Conservation (phyloP, 2,888 invertebrate species). For the Pantelozetes paolii region DNA sequence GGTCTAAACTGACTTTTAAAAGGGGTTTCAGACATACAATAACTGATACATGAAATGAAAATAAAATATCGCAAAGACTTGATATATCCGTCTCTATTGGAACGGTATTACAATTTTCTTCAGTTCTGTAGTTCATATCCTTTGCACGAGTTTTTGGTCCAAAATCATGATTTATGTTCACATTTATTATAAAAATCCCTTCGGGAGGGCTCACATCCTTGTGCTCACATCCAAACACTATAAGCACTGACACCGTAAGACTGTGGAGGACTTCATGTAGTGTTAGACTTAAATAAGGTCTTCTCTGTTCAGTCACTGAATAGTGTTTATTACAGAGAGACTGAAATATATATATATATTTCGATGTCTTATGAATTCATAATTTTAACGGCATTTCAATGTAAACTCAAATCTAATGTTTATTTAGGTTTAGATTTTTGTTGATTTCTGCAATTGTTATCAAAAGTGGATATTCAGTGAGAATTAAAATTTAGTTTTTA, state of each 20-base stretch:
- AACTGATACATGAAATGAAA: constrained; percentile 11
- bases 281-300: not conserved
- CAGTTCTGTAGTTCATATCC: constrained; percentile 8
- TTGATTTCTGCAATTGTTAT: too few species aligned
- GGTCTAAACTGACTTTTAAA: not conserved
- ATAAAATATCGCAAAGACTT: constrained; percentile 26
- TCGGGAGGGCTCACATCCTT: constrained; percentile 12
- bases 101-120: constrained; percentile 30
- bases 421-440: too few species aligned
- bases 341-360: not conserved
- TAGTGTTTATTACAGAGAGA: constrained; percentile 4
- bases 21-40: not conserved
- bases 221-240: not conserved
- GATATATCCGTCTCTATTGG: constrained; percentile 24
- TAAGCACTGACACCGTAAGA: constrained; percentile 2
- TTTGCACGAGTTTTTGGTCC: not conserved
- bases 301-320: not conserved
- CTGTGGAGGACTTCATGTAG: not conserved
- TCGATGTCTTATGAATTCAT: too few species aligned
- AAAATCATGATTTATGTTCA: constrained; percentile 33
- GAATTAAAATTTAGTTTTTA: too few species aligned
- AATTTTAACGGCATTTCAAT: too few species aligned
- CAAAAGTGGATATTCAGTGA: too few species aligned
- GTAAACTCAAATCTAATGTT: too few species aligned
- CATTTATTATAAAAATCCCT: constrained; percentile 37